Evolutionary conservation across 2,113 vertebrate species (phyloP).

Genomic region (Erpornis zantholeuca): DNA sequence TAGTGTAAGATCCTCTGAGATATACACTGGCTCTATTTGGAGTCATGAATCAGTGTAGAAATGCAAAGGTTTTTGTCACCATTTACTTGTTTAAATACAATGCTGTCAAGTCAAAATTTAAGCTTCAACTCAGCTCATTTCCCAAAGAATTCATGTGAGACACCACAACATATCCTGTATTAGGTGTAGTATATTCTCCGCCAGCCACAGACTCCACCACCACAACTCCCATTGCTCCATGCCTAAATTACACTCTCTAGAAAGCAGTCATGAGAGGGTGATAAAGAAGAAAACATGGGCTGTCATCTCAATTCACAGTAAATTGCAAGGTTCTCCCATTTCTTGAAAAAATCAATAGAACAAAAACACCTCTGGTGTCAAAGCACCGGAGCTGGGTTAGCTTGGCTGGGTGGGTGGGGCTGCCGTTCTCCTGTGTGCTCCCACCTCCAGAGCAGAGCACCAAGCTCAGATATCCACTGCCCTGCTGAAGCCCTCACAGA

Average conservation of each 20-base stretch:
- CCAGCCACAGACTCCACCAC: not conserved
- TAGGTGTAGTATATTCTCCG: not conserved
- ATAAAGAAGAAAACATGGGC: not conserved
- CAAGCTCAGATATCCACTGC: no score
- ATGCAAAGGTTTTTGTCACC: not conserved
- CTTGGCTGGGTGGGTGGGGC: not conserved
- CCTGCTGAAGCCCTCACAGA: not conserved
- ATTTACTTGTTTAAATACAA: not conserved
- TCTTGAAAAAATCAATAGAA: not conserved
- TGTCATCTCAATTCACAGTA: not conserved
- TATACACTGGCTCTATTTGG: not conserved
- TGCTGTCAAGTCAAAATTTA: constrained; percentile 13
- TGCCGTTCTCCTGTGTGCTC: not conserved
- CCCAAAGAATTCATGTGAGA: not conserved
- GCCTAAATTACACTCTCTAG: not conserved
- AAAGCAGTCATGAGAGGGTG: not conserved
- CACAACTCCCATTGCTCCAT: not conserved
- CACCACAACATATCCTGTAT: not conserved
- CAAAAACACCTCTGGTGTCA: not conserved
- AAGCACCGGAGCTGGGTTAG: not conserved
- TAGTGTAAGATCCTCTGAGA: not conserved
- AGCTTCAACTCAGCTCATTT: not conserved
- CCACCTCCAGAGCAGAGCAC: not conserved
- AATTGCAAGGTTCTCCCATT: not conserved
- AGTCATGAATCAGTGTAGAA: not conserved